These are phyloP conservation scores for Ochropacha duplaris DNA, from an alignment of 2,888 invertebrate genomes.

Conservation along the genomic window DNA sequence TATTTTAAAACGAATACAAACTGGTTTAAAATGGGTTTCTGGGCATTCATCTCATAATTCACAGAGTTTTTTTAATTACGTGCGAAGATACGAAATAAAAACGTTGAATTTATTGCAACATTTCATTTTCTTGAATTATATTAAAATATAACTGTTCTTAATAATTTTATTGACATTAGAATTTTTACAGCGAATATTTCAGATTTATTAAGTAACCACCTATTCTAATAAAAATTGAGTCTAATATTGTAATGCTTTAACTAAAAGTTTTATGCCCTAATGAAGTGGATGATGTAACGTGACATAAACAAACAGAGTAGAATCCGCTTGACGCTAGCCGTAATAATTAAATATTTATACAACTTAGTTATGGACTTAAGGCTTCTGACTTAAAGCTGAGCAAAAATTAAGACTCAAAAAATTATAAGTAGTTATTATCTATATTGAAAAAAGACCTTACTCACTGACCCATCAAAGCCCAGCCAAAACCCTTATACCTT, in stretches of 20 bases:
- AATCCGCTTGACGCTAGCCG: conserved; percentile 60
- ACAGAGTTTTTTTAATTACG: not conserved
- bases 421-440: too few relatives aligned
- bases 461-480: too few relatives aligned
- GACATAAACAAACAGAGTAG: conserved; percentile 43
- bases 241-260: not conserved
- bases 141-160: not conserved
- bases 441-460: too few relatives aligned
- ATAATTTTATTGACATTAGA: not conserved
- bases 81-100: not conserved
- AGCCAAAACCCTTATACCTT: too few relatives aligned
- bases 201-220: not conserved
- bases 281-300: conserved; percentile 48
- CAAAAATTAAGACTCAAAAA: not conserved
- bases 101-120: not conserved
- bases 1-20: not conserved
- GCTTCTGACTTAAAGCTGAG: not conserved
- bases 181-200: not conserved
- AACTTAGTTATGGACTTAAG: conserved; percentile 29
- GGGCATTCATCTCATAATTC: not conserved
- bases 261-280: conserved; percentile 38
- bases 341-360: conserved; percentile 54
- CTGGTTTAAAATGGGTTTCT: not conserved
- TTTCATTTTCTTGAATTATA: not conserved
- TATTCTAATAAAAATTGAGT: too few relatives aligned